Evolutionary conservation across 2,888 invertebrate genomes (phyloP), one percentile per base, ranked within the genome.

Genomic region (Linyphia triangularis): DNA sequence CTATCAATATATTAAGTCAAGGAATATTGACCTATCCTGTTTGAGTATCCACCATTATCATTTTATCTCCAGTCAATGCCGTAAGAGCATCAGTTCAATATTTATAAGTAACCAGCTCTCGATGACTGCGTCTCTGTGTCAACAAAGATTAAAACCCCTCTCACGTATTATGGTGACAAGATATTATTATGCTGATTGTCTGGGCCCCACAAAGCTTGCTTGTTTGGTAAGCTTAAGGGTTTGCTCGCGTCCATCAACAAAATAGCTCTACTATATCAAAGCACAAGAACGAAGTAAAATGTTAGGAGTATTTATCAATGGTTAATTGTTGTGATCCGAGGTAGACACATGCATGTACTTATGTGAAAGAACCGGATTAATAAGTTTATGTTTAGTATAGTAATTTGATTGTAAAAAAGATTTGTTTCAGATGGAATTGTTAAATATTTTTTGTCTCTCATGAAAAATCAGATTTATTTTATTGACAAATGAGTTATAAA

Each of bases 121-220:
- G 28, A 59, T 59, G 59, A 63, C 33, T 67, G 33, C 30, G 30
- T 30, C 22, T 37, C 19, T 33, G 10, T 33, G 67, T 67, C 67
- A 67, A 67, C 33, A 67, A 7, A 33, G 22, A 67, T 67, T 67
- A 28, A 28, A 33, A 67, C 16, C 19, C 33, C 19, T 16, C 33
- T 26, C 67, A 67, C 67, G 67, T 67, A 67, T n/a, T n/a, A 19
- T 37, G 33, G 33, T 22, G 33, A 67, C 67, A 67, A 33, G 37
- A 4, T 67, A 13, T 51, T 51, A 51, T 51, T 51, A 51, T 51
- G 51, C 51, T 51, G 51, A 51, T 51, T 51, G 51, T 51, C 13
- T 51, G 51, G 51, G 51, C 51, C 51, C 51, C 51, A 51, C 51
- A 51, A 51, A 51, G 51, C 13, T 51, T 16, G 51, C 51, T 51